phyloP scores from a whole-genome alignment of 2,113 vertebrate genomes.

The Vulpes lagopus region DNA sequence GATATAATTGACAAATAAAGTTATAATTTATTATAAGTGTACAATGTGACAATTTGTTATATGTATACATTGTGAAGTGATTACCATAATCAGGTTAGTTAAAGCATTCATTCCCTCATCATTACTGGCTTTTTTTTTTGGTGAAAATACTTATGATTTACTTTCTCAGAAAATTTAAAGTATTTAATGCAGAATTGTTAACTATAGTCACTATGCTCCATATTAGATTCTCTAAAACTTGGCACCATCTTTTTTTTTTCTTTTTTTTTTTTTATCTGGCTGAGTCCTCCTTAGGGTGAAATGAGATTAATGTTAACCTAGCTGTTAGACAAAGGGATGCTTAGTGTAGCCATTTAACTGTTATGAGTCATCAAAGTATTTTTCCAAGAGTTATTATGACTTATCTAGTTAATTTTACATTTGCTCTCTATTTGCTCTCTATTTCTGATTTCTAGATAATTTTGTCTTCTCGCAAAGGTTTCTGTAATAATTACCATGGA shows the following conservation, averaged over 20 bases:
- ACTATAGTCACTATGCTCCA: not conserved
- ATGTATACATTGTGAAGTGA: not conserved
- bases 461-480: conserved; percentile 60
- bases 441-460: conserved; percentile 76
- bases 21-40: not conserved
- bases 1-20: not conserved
- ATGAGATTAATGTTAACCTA: not conserved
- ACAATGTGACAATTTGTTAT: not conserved
- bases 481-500: conserved; percentile 67
- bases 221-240: not conserved
- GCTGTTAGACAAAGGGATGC: not conserved
- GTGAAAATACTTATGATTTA: not conserved
- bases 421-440: conserved; percentile 65
- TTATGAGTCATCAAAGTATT: not conserved
- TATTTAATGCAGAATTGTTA: not conserved
- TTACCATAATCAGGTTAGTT: not conserved
- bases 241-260: not conserved
- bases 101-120: not conserved
- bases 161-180: not conserved
- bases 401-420: conserved; percentile 52
- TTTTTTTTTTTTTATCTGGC: not conserved
- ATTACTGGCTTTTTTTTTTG: not conserved
- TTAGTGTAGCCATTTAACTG: not conserved
- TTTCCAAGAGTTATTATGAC: conserved; percentile 55
- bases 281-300: not conserved